These are phyloP conservation scores for Colaptes auratus DNA, from an alignment of 2,113 vertebrate genomes.

Conservation along the genomic window DNA sequence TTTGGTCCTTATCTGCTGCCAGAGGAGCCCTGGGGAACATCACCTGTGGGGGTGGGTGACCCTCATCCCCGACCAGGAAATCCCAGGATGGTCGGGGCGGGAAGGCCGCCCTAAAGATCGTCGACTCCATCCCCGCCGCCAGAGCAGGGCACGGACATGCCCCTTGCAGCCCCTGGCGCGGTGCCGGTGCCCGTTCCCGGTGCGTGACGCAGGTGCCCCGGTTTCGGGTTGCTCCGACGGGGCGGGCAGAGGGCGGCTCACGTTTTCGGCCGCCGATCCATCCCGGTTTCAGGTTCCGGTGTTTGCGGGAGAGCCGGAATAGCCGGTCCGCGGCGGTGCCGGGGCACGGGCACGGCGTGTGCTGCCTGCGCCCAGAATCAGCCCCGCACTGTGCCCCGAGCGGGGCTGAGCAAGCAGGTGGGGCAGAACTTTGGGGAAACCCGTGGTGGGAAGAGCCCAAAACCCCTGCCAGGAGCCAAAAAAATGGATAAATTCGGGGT, in stretches of 20 bases:
- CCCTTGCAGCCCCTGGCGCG: neutral
- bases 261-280: rapidly evolving
- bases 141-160: neutral
- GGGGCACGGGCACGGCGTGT: neutral
- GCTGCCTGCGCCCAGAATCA: neutral
- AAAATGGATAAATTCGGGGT: no score
- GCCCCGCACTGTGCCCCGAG: neutral
- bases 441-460: neutral
- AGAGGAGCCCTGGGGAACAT: neutral
- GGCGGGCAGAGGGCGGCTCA: neutral
- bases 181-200: neutral
- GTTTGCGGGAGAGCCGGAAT: neutral
- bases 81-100: no score
- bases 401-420: neutral
- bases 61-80: no score
- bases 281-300: neutral
- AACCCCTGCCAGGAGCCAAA: rapidly evolving
- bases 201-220: neutral
- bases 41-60: neutral
- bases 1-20: neutral
- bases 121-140: no score
- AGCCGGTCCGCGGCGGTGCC: neutral
- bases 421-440: neutral
- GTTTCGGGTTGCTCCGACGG: neutral
- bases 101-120: no score